phyloP scores from a whole-genome alignment of 2,888 invertebrate species.

The Acanthococcus lagerstroemiae region DNA sequence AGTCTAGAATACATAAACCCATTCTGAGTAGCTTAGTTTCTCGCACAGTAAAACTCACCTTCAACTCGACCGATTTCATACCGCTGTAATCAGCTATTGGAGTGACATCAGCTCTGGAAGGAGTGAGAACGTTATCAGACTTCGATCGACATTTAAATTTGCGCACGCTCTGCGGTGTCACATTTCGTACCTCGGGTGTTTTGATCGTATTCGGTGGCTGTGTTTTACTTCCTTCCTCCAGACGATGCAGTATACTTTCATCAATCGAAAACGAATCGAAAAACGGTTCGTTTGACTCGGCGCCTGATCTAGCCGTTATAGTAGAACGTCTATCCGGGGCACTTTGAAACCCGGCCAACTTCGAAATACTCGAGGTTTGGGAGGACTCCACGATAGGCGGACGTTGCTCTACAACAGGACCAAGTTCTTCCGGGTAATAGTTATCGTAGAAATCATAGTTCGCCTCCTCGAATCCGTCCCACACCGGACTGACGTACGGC shows the following conservation, averaged over 20 bases:
- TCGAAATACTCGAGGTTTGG: neutral
- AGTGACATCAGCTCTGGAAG: constrained; percentile 40
- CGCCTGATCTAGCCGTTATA: too few species aligned
- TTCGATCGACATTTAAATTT: constrained; percentile 10
- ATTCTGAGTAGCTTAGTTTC: too few species aligned
- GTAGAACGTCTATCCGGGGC: too few species aligned
- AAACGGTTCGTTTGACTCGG: neutral
- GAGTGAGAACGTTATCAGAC: constrained; percentile 12
- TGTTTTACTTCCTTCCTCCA: neutral
- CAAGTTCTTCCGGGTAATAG: neutral
- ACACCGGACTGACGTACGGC: constrained; percentile 31
- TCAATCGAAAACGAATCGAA: constrained; percentile 8
- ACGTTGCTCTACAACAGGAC: too few species aligned
- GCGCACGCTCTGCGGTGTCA: constrained; percentile 8
- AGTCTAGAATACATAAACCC: too few species aligned
- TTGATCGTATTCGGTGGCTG: too few species aligned
- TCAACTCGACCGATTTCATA: constrained; percentile 47
- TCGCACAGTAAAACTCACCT: constrained; percentile 43
- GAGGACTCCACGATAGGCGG: too few species aligned
- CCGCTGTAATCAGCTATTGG: constrained; percentile 46
- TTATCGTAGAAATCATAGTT: constrained; percentile 8
- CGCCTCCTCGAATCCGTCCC: constrained; percentile 35
- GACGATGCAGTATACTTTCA: neutral
- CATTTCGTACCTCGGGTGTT: neutral
- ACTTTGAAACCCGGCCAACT: too few species aligned